Base-by-base conservation (phyloP, 2,113 vertebrate species). In the Speoplatyrhinus poulsoni region DNA sequence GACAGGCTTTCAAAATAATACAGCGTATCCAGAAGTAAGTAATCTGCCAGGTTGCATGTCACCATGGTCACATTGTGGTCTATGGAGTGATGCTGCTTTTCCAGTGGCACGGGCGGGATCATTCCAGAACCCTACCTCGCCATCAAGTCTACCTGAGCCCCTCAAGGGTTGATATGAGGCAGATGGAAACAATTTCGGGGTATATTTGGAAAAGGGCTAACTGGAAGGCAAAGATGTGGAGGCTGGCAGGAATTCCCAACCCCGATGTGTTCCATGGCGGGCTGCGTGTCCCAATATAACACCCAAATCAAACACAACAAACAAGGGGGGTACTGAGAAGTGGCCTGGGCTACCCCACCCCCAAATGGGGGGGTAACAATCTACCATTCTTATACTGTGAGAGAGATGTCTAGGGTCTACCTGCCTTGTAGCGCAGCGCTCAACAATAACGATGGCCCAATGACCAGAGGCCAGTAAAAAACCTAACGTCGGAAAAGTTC, bases 261-360 rank as follows among this genome's bases (percentile, higher is more conserved):
- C 19, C 70, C 48, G 68, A 68, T 70, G 53, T 56, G 69, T 15
- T 57, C 63, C 32, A 69, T 26, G 1, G 56, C 36, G 2, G 26
- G 26, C 2, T 12, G n/a, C 10, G 33, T 26, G 16, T 16, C 16
- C 46, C 62, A 32, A 2, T 26, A 26, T 26, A 26, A 66, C 49
- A 62, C 87, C 83, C 77, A 87, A 88, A 85, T 86, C 73, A 83
- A 91, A 92, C 82, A 91, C 86, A 41, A 41, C 4, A 85, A 83
- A 85, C n/a, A 62, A 75, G 76, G 67, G 85, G 80, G 75, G 76
- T 72, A 70, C 57, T 64, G 61, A 47, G 79, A 83, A 86, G 85
- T 78, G 89, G 89, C 88, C 80, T 72, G 77, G 52, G 77, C 77
- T 19, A 71, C 64, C 5, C 62, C n/a, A n/a, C n/a, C n/a, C n/a